A percentile compares a stretch with the other conserved stretches of the same genome.
Evolutionary conservation across 2,888 invertebrate genomes (phyloP).

Genomic region (Seira ritae): DNA sequence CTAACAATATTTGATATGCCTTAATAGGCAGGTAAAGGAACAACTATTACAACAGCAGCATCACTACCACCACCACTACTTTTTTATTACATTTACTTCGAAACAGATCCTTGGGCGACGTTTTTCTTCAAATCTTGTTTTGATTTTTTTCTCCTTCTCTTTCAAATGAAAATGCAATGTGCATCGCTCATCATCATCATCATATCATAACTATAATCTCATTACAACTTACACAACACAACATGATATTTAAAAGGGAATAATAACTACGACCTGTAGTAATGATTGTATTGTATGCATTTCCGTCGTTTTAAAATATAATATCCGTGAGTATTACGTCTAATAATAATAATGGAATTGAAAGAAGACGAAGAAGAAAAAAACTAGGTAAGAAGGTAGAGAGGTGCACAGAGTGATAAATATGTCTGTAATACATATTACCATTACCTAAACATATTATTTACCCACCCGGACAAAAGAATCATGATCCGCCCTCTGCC

Average conservation of each 20-base stretch:
- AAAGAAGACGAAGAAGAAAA: slow-evolving; percentile 20
- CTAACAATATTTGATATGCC: slow-evolving; percentile 7
- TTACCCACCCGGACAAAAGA: slow-evolving; percentile 65
- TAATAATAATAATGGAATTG: slow-evolving; percentile 38
- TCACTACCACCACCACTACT: not conserved
- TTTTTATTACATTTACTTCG: slow-evolving; percentile 11
- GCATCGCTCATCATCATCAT: slow-evolving; percentile 45
- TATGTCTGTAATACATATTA: slow-evolving; percentile 66
- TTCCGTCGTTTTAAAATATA: slow-evolving; percentile 56
- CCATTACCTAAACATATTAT: slow-evolving; percentile 59
- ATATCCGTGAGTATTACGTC: slow-evolving; percentile 39
- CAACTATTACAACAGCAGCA: slow-evolving; percentile 7
- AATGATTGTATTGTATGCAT: slow-evolving; percentile 48
- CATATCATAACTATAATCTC: slow-evolving; percentile 62
- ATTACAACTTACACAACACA: slow-evolving; percentile 39
- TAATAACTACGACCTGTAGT: not conserved
- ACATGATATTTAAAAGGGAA: slow-evolving; percentile 40
- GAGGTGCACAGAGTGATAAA: slow-evolving; percentile 58
- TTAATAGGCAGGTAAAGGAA: slow-evolving; percentile 4
- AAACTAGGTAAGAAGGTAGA: slow-evolving; percentile 22
- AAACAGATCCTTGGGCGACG: slow-evolving; percentile 58
- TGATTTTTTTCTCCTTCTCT: slow-evolving; percentile 47
- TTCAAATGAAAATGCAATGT: slow-evolving; percentile 47
- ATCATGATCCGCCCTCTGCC: slow-evolving; percentile 64
- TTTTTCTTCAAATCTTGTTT: slow-evolving; percentile 58